A percentile compares a stretch with the other conserved stretches of the same genome.
These are phyloP conservation scores for Daphoenositta chrysoptera DNA, from an alignment of 2,113 vertebrate genomes.

Conservation along the genomic window DNA sequence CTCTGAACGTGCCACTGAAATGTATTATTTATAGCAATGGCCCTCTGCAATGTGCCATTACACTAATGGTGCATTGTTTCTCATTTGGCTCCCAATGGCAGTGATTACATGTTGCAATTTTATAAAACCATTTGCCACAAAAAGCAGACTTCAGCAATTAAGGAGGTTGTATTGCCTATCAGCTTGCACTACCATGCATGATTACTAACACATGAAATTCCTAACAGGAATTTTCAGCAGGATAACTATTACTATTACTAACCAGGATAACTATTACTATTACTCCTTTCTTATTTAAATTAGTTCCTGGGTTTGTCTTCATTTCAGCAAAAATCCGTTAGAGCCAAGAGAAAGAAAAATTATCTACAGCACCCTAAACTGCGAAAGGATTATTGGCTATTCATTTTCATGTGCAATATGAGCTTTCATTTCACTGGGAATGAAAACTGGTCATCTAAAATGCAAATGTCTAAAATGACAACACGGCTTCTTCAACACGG, in stretches of 20 bases:
- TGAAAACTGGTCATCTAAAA: background rate
- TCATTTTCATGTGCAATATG: background rate
- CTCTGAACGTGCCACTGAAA: conserved; percentile 59
- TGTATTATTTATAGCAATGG: conserved; percentile 72
- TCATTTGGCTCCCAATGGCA: conserved; percentile 65
- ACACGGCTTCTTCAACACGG: background rate
- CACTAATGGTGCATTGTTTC: conserved; percentile 71
- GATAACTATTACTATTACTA: background rate
- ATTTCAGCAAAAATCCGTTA: background rate
- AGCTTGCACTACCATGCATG: background rate
- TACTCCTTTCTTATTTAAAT: background rate
- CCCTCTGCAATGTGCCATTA: conserved; percentile 66
- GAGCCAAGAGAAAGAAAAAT: background rate
- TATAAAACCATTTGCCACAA: background rate
- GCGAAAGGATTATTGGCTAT: background rate
- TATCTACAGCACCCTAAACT: background rate
- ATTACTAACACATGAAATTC: background rate
- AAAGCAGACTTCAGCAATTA: conserved; percentile 21
- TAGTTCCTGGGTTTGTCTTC: background rate
- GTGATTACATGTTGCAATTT: conserved; percentile 44
- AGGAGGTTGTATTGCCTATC: background rate
- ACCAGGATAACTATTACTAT: background rate
- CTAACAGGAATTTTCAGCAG: background rate
- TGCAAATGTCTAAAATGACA: background rate
- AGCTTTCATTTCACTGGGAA: background rate